Evolutionary conservation across 2,113 vertebrate species (phyloP), one percentile per base, ranked within the genome.

Genomic region (Nothobranchius kuhntae): DNA sequence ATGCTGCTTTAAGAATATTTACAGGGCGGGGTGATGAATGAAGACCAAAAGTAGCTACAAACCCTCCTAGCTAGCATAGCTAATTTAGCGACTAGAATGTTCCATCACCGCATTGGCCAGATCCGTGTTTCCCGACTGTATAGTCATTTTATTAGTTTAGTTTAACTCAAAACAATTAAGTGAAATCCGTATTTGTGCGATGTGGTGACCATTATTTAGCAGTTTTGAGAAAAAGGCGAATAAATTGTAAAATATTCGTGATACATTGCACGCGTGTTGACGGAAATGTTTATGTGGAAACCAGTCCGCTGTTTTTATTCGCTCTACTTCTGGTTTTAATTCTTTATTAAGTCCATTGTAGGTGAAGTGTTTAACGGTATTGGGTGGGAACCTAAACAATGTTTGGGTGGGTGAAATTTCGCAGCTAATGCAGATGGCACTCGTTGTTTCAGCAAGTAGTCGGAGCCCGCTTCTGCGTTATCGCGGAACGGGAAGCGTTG

Each of bases 401-500:
- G 9, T 52, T 7, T 15, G 3, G 35, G 61, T 36, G 13, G 48
- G 60, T 17, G 2, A 40, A 65, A 21, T 44, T n/a, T 13, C 24
- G 2, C 14, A 51, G 50, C 53, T 21, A 12, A 13, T 15, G 17
- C 46, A 9, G 73, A 59, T 45, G 50, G 35, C 82, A 76, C 44
- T 68, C 78, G 55, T 65, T 26, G 35, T 65, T 76, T 68, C 86
- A 85, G 78, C 26, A 84, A 70, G n/a, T 86, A 87, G 83, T 17
- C 74, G 53, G 69, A 51, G 40, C 69, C 85, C 48, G 1, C 24
- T 61, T 1, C 45, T 59, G 36, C 53, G 21, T 60, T 9, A 70
- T 38, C 53, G n/a, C 42, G 17, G 17, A 11, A 58, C 71, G 65
- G 57, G 67, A 73, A 81, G 60, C 53, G 51, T 77, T 45, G 21